Conservation (phyloP, 2,888 invertebrate species). For the Stratiomys singularior region DNA sequence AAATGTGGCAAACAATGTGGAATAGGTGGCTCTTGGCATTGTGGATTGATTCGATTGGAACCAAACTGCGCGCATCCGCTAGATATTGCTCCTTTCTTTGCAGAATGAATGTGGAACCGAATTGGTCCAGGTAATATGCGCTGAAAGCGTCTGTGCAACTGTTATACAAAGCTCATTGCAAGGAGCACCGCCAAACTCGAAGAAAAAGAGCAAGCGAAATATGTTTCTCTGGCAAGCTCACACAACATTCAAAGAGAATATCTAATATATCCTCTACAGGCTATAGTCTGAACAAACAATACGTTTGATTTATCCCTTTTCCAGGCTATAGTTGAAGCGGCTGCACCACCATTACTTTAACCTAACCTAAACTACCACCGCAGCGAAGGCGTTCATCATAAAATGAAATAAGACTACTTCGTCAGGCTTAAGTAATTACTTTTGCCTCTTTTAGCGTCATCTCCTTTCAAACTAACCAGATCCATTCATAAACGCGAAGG, state of each 20-base stretch:
- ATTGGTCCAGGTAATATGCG: background rate
- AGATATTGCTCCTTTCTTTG: background rate
- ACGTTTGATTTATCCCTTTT: background rate
- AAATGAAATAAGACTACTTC: constrained; percentile 8
- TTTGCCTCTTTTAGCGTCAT: background rate
- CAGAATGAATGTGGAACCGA: constrained; percentile 2
- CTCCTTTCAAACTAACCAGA: background rate
- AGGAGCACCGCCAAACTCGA: background rate
- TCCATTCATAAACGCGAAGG: background rate
- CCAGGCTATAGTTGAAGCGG: background rate
- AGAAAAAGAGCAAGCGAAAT: background rate
- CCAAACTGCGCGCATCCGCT: background rate
- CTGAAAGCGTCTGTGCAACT: background rate
- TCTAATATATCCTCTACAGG: background rate
- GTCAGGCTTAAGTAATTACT: constrained; percentile 19
- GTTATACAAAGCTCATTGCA: constrained; percentile 22
- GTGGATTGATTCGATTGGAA: background rate
- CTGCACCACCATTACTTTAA: background rate
- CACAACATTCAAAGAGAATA: background rate
- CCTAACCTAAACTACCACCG: background rate
- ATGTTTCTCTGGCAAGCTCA: background rate
- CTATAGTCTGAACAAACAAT: background rate
- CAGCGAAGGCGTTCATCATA: background rate
- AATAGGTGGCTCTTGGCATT: background rate
- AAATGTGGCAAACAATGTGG: background rate